Conservation (phyloP, 2,113 vertebrate species). For the Platycercus adscitus region DNA sequence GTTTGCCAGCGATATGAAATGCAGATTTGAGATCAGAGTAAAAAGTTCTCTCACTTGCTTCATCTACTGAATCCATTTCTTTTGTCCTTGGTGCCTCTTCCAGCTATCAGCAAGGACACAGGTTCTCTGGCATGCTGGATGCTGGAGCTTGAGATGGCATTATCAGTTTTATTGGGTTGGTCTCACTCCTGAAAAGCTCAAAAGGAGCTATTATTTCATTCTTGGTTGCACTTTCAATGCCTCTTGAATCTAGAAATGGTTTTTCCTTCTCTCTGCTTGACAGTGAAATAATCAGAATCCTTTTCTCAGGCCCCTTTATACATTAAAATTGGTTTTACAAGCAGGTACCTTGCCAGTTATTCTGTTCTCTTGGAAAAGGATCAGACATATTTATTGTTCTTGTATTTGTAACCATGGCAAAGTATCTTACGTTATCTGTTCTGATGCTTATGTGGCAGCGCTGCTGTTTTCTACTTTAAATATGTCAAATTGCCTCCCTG, state of each 20-base stretch:
- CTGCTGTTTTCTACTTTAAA: slow-evolving; percentile 44
- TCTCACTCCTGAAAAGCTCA: neutral
- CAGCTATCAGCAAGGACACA: neutral
- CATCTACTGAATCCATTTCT: neutral
- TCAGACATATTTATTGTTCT: slow-evolving; percentile 25
- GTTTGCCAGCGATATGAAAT: neutral
- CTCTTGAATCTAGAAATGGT: neutral
- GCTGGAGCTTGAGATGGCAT: neutral
- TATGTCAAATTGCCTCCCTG: slow-evolving; percentile 35
- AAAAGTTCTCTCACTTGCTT: neutral
- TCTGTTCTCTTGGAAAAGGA: slow-evolving; percentile 19
- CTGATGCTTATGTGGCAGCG: neutral
- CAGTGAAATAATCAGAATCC: neutral
- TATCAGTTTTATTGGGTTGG: neutral
- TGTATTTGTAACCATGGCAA: slow-evolving; percentile 46
- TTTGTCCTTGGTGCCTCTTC: neutral
- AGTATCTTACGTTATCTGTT: slow-evolving; percentile 27
- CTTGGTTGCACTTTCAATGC: neutral
- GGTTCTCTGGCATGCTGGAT: neutral
- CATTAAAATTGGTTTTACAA: slow-evolving; percentile 13
- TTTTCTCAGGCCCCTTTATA: neutral
- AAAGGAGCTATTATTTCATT: neutral
- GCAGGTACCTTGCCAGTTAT: slow-evolving; percentile 11
- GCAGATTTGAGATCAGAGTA: neutral
- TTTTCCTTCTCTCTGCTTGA: neutral